phyloP scores from a whole-genome alignment of 64 coral and sea anemone genomes.

The Astreopora myriophthalma region DNA sequence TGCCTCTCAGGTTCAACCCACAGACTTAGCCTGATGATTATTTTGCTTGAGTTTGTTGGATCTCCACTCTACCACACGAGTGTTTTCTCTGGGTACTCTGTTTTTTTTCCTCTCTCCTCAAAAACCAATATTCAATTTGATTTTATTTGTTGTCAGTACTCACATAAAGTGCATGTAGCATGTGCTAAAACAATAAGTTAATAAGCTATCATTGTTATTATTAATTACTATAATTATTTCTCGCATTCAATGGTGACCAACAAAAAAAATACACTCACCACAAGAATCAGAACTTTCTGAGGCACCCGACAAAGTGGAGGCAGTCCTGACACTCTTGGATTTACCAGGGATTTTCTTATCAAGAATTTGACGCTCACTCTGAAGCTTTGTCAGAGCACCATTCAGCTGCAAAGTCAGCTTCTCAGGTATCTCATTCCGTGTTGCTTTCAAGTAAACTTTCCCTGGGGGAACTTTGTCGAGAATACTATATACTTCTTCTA shows the following conservation, averaged over 20 bases:
- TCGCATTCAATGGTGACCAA: not conserved
- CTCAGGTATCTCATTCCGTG: slow-evolving; percentile 8
- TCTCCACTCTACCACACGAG: too few species aligned
- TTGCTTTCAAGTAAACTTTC: slow-evolving; percentile 51
- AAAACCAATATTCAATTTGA: too few species aligned
- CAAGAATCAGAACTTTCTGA: slow-evolving; percentile 17
- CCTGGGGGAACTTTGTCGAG: slow-evolving; percentile 61
- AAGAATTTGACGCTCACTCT: slow-evolving; percentile 32
- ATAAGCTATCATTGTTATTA: too few species aligned
- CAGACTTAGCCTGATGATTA: too few species aligned
- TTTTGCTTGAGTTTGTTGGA: too few species aligned
- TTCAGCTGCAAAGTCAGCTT: slow-evolving; percentile 16
- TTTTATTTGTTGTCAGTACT: too few species aligned
- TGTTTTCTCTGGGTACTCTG: too few species aligned
- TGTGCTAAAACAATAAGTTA: too few species aligned
- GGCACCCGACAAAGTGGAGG: not conserved
- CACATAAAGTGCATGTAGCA: too few species aligned
- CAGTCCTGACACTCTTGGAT: not conserved
- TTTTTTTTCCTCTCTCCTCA: too few species aligned
- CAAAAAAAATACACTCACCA: not conserved
- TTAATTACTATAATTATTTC: too few species aligned
- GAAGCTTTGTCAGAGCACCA: slow-evolving; percentile 41
- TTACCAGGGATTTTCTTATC: slow-evolving; percentile 50
- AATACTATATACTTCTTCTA: slow-evolving; percentile 40
- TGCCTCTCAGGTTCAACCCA: too few species aligned